Evolutionary conservation across 2,113 vertebrate species (phyloP).

Genomic region (Miniopterus natalensis): DNA sequence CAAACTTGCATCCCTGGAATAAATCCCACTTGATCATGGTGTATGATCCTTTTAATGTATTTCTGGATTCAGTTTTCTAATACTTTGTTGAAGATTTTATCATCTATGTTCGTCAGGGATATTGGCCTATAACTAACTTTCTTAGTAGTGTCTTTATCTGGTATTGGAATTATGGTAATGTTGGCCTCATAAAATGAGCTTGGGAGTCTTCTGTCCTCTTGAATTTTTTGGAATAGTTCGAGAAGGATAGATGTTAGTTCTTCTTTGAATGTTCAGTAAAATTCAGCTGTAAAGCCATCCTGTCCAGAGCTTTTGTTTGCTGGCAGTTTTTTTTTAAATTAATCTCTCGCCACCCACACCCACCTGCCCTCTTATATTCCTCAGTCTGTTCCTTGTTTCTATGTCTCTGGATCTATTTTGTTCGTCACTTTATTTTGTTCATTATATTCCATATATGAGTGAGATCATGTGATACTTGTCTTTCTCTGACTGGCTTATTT

Average conservation of each 20-base stretch:
- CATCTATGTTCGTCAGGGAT: not conserved
- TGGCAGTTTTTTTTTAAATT: not conserved
- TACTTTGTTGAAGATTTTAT: not conserved
- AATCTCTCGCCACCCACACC: too few species aligned
- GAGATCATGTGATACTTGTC: too few species aligned
- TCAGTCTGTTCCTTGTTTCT: too few species aligned
- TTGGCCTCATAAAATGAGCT: not conserved
- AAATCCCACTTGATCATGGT: not conserved
- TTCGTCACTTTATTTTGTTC: too few species aligned
- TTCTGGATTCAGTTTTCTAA: not conserved
- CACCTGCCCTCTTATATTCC: too few species aligned
- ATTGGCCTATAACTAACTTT: not conserved
- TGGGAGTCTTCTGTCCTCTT: not conserved
- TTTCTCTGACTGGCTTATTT: too few species aligned
- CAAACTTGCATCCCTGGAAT: not conserved
- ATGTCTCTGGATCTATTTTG: too few species aligned
- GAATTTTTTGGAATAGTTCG: not conserved
- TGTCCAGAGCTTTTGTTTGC: not conserved
- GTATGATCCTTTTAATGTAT: not conserved
- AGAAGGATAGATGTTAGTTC: not conserved
- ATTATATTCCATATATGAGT: too few species aligned
- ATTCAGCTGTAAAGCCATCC: not conserved
- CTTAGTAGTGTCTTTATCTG: not conserved
- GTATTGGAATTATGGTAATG: not conserved
- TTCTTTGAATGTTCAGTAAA: not conserved